Conservation (phyloP, 2,113 vertebrate genomes). For the Etia nguti region DNA sequence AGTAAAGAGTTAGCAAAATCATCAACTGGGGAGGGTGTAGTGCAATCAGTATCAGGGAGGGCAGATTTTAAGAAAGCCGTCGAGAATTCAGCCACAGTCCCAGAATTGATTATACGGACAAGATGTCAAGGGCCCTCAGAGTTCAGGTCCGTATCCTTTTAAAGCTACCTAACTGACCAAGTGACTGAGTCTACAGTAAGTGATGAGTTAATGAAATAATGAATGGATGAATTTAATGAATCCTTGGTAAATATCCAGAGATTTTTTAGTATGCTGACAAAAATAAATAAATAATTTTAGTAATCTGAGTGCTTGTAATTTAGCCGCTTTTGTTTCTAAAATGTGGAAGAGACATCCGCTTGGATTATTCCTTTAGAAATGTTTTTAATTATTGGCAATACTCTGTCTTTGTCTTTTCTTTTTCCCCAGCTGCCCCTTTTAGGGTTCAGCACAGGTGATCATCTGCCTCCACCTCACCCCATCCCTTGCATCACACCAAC, state of each 20-base stretch:
- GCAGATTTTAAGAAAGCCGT: too few species aligned
- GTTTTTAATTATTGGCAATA: neutral
- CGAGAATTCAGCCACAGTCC: too few species aligned
- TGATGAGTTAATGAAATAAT: neutral
- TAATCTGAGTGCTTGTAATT: neutral
- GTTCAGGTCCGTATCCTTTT: neutral
- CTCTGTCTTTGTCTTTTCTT: neutral
- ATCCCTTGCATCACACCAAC: neutral
- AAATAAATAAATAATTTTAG: neutral
- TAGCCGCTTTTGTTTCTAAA: neutral
- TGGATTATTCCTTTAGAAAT: neutral
- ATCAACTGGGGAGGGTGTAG: too few species aligned
- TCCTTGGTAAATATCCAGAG: neutral
- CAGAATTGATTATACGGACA: too few species aligned
- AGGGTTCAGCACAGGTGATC: neutral
- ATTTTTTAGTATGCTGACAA: neutral
- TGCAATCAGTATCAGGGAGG: too few species aligned
- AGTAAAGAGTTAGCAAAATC: too few species aligned
- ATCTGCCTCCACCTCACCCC: neutral
- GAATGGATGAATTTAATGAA: neutral
- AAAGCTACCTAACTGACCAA: neutral
- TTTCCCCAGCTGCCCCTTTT: fast-evolving
- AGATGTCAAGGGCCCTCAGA: too few species aligned
- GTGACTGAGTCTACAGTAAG: neutral
- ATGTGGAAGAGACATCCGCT: neutral